Conservation (phyloP, 2,113 vertebrate species). For the Pelecanus crispus region DNA sequence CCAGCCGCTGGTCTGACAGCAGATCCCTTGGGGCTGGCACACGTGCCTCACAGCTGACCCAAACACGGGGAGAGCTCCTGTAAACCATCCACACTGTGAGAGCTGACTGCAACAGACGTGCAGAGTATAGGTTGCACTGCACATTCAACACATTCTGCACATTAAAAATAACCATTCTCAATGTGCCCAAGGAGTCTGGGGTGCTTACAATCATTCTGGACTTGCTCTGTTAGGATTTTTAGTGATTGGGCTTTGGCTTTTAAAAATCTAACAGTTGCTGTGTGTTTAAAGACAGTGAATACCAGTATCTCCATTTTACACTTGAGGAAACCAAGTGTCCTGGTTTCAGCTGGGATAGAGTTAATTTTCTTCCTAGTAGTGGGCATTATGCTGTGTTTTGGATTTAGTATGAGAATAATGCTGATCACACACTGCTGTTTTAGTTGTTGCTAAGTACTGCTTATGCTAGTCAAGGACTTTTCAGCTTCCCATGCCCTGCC, state of each 20-base stretch:
- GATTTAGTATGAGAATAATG: no score
- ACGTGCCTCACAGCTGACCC: accelerated
- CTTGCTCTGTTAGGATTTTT: background rate
- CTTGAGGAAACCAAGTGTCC: background rate
- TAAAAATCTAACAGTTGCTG: background rate
- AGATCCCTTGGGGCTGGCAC: background rate
- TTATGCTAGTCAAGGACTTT: no score
- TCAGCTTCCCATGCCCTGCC: no score
- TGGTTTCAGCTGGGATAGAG: no score
- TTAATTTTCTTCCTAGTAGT: no score
- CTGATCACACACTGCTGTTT: no score
- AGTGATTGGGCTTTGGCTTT: background rate
- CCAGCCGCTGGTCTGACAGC: background rate
- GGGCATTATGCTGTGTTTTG: no score
- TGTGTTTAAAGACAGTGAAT: background rate
- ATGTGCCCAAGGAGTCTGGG: background rate
- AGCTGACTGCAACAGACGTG: accelerated
- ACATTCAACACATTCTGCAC: background rate
- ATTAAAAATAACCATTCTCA: background rate
- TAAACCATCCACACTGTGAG: background rate
- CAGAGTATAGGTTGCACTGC: background rate
- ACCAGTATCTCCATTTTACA: background rate
- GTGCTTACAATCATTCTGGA: background rate
- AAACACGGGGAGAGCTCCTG: accelerated
- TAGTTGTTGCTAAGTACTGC: no score